Evolutionary conservation across 1,140 invertebrate genomes (phyloP).

Genomic region (Sitobion miscanthi): DNA sequence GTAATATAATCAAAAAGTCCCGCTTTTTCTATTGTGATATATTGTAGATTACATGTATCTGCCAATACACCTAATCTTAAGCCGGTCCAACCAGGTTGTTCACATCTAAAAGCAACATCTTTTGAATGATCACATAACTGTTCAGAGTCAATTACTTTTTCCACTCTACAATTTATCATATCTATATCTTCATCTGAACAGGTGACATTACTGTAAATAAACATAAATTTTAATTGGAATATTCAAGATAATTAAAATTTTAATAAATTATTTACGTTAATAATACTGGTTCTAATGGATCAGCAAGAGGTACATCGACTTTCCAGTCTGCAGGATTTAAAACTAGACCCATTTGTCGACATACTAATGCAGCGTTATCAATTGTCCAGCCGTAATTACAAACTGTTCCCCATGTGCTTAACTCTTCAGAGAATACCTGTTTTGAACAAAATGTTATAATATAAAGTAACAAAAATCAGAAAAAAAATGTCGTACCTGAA

Average conservation of each 20-base stretch:
- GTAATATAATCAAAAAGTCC: slow-evolving; percentile 93
- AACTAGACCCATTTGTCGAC: slow-evolving; percentile 92
- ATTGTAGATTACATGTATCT: slow-evolving; percentile 85
- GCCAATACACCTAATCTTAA: slow-evolving; percentile 86
- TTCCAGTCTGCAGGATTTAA: slow-evolving; percentile 93
- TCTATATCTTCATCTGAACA: slow-evolving; percentile 94
- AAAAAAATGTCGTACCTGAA: slow-evolving; percentile 69
- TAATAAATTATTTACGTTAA: slow-evolving; percentile 64
- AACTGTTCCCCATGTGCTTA: slow-evolving; percentile 93
- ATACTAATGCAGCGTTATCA: slow-evolving; percentile 89
- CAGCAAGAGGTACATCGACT: slow-evolving; percentile 80
- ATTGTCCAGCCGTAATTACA: slow-evolving; percentile 96
- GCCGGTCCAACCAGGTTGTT: slow-evolving; percentile 91
- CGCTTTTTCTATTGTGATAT: slow-evolving; percentile 86
- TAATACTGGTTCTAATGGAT: slow-evolving; percentile 77
- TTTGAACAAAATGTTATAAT: not conserved
- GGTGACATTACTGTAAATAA: slow-evolving; percentile 76
- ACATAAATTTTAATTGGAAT: not conserved
- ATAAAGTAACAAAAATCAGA: slow-evolving; percentile 25
- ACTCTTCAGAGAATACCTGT: slow-evolving; percentile 59
- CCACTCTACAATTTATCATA: slow-evolving; percentile 84
- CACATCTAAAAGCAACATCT: slow-evolving; percentile 88
- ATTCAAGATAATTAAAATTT: not conserved
- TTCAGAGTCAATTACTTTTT: slow-evolving; percentile 77
- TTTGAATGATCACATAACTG: slow-evolving; percentile 87